phyloP scores from a whole-genome alignment of 2,113 vertebrate species.

The Beaufortia kweichowensis region DNA sequence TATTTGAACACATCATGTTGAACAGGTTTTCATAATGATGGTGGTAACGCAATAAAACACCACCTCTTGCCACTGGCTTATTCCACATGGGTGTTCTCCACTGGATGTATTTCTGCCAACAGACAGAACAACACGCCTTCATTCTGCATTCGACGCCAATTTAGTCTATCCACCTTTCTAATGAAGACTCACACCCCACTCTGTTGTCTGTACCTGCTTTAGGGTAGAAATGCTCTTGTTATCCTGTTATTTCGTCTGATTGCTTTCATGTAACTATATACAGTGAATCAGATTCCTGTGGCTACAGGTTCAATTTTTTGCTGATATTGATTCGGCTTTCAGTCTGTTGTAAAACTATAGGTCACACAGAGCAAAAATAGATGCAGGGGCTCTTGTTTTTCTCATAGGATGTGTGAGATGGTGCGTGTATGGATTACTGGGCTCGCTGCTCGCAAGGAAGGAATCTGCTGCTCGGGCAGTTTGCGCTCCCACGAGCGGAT shows the following conservation, averaged over 20 bases:
- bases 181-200: constrained; percentile 11
- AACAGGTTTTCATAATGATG: constrained; percentile 23
- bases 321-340: constrained; percentile 39
- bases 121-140: constrained; percentile 2
- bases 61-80: constrained; percentile 1
- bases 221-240: constrained; percentile 21
- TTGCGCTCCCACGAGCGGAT: constrained; percentile 6
- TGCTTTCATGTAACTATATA: constrained; percentile 31
- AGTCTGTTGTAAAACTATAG: constrained; percentile 36
- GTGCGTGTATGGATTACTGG: constrained; percentile 11
- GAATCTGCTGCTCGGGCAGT: constrained; percentile 37
- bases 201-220: constrained; percentile 21
- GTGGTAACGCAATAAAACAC: background rate
- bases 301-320: constrained; percentile 23
- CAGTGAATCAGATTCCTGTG: constrained; percentile 34
- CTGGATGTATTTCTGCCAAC: background rate
- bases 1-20: background rate
- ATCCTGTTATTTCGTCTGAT: constrained; percentile 31
- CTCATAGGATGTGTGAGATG: background rate
- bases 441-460: background rate
- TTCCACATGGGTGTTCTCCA: constrained; percentile 10
- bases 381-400: constrained; percentile 14
- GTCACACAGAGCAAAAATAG: constrained; percentile 24
- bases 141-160: background rate
- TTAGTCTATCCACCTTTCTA: constrained; percentile 2